Conservation (phyloP, 2,113 vertebrate species). For the Dicerorhinus sumatrensis region DNA sequence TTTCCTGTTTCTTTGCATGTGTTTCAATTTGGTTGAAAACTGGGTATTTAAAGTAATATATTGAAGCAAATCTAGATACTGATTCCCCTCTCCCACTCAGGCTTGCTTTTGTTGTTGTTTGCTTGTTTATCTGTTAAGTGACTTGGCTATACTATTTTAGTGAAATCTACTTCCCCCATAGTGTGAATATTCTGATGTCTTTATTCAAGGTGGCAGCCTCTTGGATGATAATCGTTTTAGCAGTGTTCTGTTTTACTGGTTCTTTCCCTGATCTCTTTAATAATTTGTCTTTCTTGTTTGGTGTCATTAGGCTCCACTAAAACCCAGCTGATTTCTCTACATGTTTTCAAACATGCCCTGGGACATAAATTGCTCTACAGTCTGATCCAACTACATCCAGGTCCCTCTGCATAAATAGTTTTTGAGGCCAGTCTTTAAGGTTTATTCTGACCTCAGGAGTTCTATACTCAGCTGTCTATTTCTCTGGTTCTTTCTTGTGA, state of each 20-base stretch:
- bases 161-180: background rate
- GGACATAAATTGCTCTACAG: background rate
- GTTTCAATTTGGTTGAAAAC: background rate
- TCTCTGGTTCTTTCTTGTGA: background rate
- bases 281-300: background rate
- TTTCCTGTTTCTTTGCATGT: background rate
- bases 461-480: background rate
- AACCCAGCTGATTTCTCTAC: background rate
- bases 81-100: background rate
- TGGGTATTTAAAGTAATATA: background rate
- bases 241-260: background rate
- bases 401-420: background rate
- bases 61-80: background rate
- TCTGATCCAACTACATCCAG: background rate
- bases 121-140: background rate
- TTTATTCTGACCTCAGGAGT: background rate
- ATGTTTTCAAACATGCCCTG: background rate
- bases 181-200: background rate
- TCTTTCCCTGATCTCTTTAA: background rate
- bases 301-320: background rate
- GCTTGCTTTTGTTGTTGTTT: background rate
- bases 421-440: background rate
- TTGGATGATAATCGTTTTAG: background rate
- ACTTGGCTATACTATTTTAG: background rate
- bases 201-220: background rate